Evolutionary conservation across 2,113 vertebrate species (phyloP), one percentile per base, ranked within the genome.

Genomic region (Climacteris rufus): DNA sequence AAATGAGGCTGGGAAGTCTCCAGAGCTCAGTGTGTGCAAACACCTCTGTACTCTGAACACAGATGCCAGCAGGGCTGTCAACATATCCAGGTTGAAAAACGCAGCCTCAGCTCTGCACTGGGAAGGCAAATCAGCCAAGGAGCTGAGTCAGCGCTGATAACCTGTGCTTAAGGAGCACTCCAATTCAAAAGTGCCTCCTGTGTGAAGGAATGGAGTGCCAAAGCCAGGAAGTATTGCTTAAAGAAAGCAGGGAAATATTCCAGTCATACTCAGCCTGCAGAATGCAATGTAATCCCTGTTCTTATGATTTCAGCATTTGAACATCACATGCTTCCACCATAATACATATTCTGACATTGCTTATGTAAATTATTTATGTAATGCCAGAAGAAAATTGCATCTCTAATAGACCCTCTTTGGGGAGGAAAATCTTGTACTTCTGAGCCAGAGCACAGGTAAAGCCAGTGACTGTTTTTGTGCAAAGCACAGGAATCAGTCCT

Each of bases 81-180:
- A 63, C 49, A 49, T 0, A 68, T 0, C n/a, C 0, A 1, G 35
- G 45, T 0, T 44, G 47, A 35, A 23, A 60, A 83, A 35, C 0
- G 0, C 44, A 53, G 72, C 37, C 35, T 11, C 50, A 74, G 61
- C 53, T n/a, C 84, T 4, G 40, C 37, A 8, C 45, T 8, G 33
- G 35, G 30, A 75, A 54, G n/a, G 39, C 2, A 2, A 37, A 82
- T 15, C 49, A 76, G n/a, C 3, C 5, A 33, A 84, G 71, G 30
- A 59, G 42, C 7, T 2, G 50, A 89, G 76, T 68, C 82, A 70
- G 70, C 20, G 7, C 37, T 30, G 24, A 9, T n/a, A 61, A 37
- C 13, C 6, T 15, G 15, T 22, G 45, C 59, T 49, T 76, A 65
- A 60, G 70, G 50, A 71, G 24, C 42, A 39, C 45, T 40, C 49